Percentiles rank a stretch among this genome's conserved stretches.
These are phyloP conservation scores for Vollenhovia emeryi DNA, from an alignment of 1,140 invertebrate species.

Conservation along the genomic window DNA sequence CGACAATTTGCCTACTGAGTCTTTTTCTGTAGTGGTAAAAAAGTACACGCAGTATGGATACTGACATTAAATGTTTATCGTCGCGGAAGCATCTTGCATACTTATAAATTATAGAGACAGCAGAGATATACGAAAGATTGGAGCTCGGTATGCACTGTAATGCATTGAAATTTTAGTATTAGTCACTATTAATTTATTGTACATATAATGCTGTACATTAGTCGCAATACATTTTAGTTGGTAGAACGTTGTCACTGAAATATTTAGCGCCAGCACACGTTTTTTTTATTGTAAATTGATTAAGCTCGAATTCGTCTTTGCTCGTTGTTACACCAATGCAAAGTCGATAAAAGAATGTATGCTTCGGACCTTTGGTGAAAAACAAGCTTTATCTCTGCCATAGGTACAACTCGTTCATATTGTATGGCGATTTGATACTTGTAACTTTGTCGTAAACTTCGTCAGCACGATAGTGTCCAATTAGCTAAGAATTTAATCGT, in stretches of 20 bases:
- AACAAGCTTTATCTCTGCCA: conserved; percentile 18
- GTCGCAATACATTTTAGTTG: background rate
- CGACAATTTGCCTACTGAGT: too few relatives aligned
- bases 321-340: background rate
- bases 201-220: conserved; percentile 24
- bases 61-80: conserved; percentile 8
- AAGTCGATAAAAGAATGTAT: background rate
- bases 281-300: conserved; percentile 8
- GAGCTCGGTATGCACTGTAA: conserved; percentile 8
- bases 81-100: conserved; percentile 39
- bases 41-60: background rate
- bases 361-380: background rate
- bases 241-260: conserved; percentile 10
- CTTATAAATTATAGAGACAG: conserved; percentile 3
- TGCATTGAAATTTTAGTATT: conserved; percentile 44
- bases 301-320: background rate
- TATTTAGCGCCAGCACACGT: background rate
- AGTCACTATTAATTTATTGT: conserved; percentile 53
- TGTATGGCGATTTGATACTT: conserved; percentile 1
- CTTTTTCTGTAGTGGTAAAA: background rate
- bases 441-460: conserved; percentile 13
- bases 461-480: conserved; percentile 13
- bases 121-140: conserved; percentile 14
- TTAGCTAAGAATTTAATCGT: conserved; percentile 7
- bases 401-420: conserved; percentile 12